Evolutionary conservation across 2,113 vertebrate genomes (phyloP).

Genomic region (Sturnus vulgaris): DNA sequence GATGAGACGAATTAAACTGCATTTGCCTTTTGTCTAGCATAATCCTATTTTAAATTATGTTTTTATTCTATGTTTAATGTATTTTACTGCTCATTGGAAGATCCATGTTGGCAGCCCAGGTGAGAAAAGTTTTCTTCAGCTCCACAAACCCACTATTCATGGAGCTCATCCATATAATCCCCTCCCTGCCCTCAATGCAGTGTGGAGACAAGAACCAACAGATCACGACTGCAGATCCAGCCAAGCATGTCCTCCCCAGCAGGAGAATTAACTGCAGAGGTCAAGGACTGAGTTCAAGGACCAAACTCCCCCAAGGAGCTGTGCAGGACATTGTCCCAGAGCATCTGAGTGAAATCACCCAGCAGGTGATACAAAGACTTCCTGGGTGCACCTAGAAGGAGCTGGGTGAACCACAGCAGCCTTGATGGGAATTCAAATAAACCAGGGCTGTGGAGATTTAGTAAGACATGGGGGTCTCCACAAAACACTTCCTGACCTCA

Average conservation of each 20-base stretch:
- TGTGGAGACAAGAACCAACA: accelerated
- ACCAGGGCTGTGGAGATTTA: not conserved
- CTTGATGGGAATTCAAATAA: not conserved
- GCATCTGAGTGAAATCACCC: not conserved
- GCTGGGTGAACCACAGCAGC: not conserved
- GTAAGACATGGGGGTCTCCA: not conserved
- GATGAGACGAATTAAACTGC: not conserved
- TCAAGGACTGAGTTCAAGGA: not conserved
- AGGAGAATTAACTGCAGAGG: not conserved
- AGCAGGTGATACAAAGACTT: accelerated
- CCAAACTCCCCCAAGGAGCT: not conserved
- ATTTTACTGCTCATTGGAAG: not conserved
- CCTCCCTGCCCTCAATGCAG: accelerated
- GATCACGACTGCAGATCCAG: not conserved
- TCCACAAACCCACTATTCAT: not conserved
- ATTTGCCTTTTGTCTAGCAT: not conserved
- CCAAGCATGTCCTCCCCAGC: not conserved
- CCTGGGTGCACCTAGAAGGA: not conserved
- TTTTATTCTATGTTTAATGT: not conserved
- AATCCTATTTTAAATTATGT: not conserved
- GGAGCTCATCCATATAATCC: not conserved
- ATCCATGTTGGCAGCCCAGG: not conserved
- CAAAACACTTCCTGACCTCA: not conserved
- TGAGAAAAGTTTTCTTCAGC: not conserved
- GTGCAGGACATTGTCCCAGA: not conserved